Evolutionary conservation across 2,797 vertebrate species (phyloP).

Genomic region (Sebastes taczanowskii): DNA sequence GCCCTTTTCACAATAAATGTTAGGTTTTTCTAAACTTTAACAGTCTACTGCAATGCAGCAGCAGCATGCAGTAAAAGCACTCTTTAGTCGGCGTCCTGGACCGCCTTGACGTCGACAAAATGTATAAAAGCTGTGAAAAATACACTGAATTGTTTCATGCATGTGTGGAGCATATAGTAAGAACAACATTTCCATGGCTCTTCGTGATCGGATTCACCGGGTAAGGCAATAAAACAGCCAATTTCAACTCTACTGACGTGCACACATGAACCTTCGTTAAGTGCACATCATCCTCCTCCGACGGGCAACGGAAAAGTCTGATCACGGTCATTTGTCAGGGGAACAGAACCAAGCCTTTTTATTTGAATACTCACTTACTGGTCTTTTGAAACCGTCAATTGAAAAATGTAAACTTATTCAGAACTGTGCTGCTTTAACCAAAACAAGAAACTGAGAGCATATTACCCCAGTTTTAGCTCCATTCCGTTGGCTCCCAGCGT

Average conservation of each 20-base stretch:
- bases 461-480: background rate
- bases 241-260: background rate
- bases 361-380: background rate
- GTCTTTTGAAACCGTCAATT: background rate
- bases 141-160: too few relatives aligned
- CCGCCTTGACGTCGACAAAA: background rate
- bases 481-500: background rate
- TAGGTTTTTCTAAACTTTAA: background rate
- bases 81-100: background rate
- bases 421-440: background rate
- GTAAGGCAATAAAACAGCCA: background rate
- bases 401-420: background rate
- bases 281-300: too few relatives aligned
- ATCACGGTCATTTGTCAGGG: too few relatives aligned
- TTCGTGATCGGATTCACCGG: background rate
- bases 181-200: too few relatives aligned
- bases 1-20: background rate
- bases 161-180: too few relatives aligned
- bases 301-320: too few relatives aligned
- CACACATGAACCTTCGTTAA: too few relatives aligned
- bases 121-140: background rate
- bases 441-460: background rate
- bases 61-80: background rate
- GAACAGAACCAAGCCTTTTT: too few relatives aligned
- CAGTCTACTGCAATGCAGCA: background rate